Percentiles rank a stretch among this genome's conserved stretches.
These are phyloP conservation scores for Virgularia gustaviana DNA, from an alignment of 92 coral and sea anemone species.

Conservation along the genomic window DNA sequence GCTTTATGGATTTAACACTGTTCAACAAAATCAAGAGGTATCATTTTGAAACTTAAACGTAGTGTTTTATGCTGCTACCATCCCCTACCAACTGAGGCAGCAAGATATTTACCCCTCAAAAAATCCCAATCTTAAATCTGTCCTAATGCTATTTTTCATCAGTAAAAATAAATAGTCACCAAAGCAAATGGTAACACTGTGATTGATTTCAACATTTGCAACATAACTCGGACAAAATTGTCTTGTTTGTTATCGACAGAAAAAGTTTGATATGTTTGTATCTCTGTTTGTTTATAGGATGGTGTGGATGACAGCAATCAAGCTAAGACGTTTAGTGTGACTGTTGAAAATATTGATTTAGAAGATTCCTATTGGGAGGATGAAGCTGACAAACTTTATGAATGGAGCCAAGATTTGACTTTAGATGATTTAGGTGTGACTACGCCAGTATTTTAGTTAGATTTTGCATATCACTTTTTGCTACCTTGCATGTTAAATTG, in stretches of 20 bases:
- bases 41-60: not conserved
- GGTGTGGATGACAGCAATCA: conserved; percentile 13
- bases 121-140: no score
- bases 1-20: conserved; percentile 57
- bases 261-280: conserved; percentile 14
- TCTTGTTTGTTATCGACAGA: conserved; percentile 3
- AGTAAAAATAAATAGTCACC: no score
- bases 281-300: not conserved
- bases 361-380: conserved; percentile 89
- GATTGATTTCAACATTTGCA: no score
- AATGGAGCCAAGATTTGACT: conserved; percentile 91
- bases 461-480: no score
- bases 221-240: conserved; percentile 14
- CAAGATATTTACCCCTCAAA: no score
- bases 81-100: no score
- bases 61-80: no score
- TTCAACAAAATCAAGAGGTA: conserved; percentile 4
- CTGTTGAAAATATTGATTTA: conserved; percentile 51
- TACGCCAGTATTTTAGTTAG: conserved; percentile 40
- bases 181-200: no score
- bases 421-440: conserved; percentile 71
- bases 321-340: not conserved
- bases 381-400: conserved; percentile 90
- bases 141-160: no score
- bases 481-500: no score